A percentile compares a stretch with the other conserved stretches of the same genome.
Conservation (phyloP, 2,113 vertebrate genomes). For the Saccopteryx leptura region DNA sequence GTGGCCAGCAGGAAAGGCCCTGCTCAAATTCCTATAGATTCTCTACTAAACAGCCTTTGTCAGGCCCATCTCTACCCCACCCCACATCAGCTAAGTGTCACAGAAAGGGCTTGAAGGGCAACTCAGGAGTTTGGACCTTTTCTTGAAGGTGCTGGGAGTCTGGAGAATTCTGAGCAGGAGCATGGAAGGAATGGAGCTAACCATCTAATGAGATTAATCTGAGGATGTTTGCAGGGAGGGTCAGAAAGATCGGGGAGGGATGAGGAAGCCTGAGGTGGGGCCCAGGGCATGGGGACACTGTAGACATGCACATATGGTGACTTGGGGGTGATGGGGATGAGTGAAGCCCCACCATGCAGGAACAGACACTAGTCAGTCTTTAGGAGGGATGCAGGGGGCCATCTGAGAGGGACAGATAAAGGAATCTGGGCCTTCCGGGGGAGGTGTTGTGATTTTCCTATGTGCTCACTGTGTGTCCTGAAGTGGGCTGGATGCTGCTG, state of each 20-base stretch:
- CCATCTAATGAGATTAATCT: neutral
- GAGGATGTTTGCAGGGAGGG: neutral
- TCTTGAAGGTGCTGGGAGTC: neutral
- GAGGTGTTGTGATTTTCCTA: neutral
- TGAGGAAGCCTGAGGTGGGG: neutral
- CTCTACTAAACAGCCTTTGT: neutral
- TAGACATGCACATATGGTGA: neutral
- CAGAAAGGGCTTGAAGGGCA: neutral
- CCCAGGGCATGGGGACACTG: neutral
- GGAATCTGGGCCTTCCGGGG: neutral
- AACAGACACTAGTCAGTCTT: neutral
- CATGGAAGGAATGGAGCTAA: neutral
- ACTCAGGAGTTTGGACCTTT: neutral
- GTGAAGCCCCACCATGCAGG: neutral
- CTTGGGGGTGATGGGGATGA: neutral
- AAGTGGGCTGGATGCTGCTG: neutral
- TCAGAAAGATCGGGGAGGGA: neutral
- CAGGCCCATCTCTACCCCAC: neutral
- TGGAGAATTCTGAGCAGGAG: neutral
- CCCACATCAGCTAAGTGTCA: neutral
- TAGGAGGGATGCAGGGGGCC: neutral
- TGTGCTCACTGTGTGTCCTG: neutral
- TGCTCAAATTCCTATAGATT: neutral
- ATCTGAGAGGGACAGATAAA: neutral
- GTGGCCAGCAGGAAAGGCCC: neutral